Evolutionary conservation across 2,113 vertebrate species (phyloP).

Genomic region (Mesocricetus auratus): DNA sequence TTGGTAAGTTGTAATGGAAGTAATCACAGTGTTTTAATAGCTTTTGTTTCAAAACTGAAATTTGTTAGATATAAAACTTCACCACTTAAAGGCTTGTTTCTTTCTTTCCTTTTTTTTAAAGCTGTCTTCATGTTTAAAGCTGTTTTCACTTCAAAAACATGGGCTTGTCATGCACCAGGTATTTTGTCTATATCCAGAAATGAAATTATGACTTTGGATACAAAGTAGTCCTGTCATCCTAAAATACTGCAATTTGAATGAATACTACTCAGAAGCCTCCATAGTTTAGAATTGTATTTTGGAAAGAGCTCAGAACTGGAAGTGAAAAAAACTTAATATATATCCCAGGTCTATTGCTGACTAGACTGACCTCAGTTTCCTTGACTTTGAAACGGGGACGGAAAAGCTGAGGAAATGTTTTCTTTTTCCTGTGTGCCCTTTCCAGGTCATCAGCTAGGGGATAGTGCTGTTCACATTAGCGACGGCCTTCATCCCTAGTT

Average conservation of each 20-base stretch:
- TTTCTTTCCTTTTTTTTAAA: background rate
- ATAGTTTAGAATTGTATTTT: background rate
- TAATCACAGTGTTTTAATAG: background rate
- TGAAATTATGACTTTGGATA: conserved; percentile 16
- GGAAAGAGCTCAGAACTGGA: background rate
- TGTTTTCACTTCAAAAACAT: conserved; percentile 15
- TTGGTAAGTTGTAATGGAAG: background rate
- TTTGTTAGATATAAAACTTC: background rate
- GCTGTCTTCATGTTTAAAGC: conserved; percentile 32
- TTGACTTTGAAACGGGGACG: background rate
- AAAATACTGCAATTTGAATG: background rate
- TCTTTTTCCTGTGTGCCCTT: background rate
- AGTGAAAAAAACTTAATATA: background rate
- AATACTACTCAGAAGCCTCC: background rate
- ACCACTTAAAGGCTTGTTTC: background rate
- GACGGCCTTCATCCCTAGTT: background rate
- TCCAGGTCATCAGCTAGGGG: background rate
- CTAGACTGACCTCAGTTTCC: background rate
- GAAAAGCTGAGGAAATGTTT: background rate
- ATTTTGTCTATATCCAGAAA: conserved; percentile 15
- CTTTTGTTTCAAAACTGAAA: conserved; percentile 43
- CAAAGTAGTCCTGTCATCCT: background rate
- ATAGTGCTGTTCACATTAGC: background rate
- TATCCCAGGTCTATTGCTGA: background rate
- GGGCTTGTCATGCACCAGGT: background rate